phyloP scores from a whole-genome alignment of 1,140 invertebrate species.

The Drosophila parvula region DNA sequence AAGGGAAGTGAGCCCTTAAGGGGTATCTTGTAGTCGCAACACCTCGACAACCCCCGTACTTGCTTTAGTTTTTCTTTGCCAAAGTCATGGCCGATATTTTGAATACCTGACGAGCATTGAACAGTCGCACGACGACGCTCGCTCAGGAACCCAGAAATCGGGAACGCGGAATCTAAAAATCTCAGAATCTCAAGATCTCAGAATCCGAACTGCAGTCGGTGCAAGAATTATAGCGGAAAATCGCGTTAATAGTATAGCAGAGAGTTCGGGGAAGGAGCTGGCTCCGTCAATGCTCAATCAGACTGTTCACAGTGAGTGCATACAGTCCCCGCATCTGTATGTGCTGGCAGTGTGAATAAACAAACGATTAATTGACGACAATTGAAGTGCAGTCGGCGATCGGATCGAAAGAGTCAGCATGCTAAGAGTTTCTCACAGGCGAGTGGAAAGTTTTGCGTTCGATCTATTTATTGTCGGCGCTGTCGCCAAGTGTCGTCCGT shows the following conservation, averaged over 20 bases:
- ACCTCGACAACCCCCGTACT: background rate
- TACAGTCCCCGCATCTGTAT: slow-evolving; percentile 9
- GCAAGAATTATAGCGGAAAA: slow-evolving; percentile 13
- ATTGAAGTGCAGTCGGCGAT: slow-evolving; percentile 67
- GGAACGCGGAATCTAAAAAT: slow-evolving; percentile 18
- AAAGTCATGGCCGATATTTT: slow-evolving; percentile 79
- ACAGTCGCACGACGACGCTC: slow-evolving; percentile 65
- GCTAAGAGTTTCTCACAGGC: slow-evolving; percentile 61
- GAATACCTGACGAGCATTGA: slow-evolving; percentile 65
- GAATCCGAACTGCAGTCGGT: slow-evolving; percentile 2
- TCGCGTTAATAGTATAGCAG: background rate
- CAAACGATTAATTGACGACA: slow-evolving; percentile 74
- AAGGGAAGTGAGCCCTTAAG: background rate
- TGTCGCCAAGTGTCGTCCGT: slow-evolving; percentile 56
- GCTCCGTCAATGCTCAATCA: slow-evolving; percentile 11
- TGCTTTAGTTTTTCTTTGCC: slow-evolving; percentile 57
- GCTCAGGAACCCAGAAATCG: slow-evolving; percentile 37
- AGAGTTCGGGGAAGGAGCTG: background rate
- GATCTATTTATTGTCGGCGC: slow-evolving; percentile 49
- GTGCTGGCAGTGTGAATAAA: slow-evolving; percentile 22
- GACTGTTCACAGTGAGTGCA: slow-evolving; percentile 16
- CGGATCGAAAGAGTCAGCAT: slow-evolving; percentile 39
- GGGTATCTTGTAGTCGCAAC: slow-evolving; percentile 33
- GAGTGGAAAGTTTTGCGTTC: slow-evolving; percentile 73
- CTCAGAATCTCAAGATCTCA: slow-evolving; percentile 5